Evolutionary conservation across 2,113 vertebrate species (phyloP).

Genomic region (Paratilapia polleni): DNA sequence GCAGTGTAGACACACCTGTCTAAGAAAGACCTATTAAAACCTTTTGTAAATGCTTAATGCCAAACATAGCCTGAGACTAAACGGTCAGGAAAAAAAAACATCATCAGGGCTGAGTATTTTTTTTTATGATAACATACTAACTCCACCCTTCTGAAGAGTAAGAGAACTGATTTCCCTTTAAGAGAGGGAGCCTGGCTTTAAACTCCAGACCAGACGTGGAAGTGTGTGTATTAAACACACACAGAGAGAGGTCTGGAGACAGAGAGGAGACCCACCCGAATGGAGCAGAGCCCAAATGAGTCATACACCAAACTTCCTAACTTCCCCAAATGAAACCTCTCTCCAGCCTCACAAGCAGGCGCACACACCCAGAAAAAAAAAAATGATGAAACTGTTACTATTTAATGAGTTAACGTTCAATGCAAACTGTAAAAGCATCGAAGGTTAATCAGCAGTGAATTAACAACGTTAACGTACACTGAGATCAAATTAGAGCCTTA

Average conservation of each 20-base stretch:
- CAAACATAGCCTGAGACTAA: background rate
- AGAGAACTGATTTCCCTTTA: conserved; percentile 52
- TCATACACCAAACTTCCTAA: conserved; percentile 61
- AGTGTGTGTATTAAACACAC: conserved; percentile 25
- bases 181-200: conserved; percentile 33
- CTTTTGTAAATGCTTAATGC: background rate
- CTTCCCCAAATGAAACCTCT: conserved; percentile 50
- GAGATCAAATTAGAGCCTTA: background rate
- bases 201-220: conserved; percentile 42
- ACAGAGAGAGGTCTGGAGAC: conserved; percentile 34
- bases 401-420: background rate
- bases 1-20: background rate
- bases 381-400: background rate
- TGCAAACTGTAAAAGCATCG: background rate
- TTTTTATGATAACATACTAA: background rate
- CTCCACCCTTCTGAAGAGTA: conserved; percentile 22
- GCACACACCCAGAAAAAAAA: background rate
- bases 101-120: background rate
- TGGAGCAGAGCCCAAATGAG: conserved; percentile 63
- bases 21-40: background rate
- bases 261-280: conserved; percentile 51
- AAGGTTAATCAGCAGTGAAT: background rate
- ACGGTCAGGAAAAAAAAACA: background rate
- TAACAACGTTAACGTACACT: background rate
- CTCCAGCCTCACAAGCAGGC: background rate